Percentiles rank a stretch among this genome's conserved stretches.
These are phyloP conservation scores for Hydrochoerus hydrochaeris DNA, from an alignment of 2,113 vertebrate species.

Conservation along the genomic window DNA sequence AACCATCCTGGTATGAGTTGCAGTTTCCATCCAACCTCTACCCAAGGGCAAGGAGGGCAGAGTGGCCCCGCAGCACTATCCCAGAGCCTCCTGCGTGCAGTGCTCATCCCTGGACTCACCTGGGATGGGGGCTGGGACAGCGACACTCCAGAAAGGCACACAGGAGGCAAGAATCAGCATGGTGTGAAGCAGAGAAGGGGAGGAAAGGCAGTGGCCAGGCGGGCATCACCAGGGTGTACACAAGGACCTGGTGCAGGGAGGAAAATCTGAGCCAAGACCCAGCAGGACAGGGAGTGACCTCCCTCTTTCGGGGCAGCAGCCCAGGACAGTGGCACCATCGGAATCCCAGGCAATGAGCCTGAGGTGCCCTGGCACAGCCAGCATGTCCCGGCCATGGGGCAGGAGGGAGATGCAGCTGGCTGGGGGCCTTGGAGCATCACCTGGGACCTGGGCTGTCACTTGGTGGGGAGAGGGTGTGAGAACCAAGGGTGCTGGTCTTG, in stretches of 20 bases:
- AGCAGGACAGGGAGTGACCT: neutral
- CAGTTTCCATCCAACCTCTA: neutral
- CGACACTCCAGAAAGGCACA: neutral
- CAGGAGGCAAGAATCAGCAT: neutral
- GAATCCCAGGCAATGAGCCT: neutral
- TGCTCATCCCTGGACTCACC: neutral
- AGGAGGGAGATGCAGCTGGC: too few relatives aligned
- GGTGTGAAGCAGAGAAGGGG: neutral
- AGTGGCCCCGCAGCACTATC: neutral
- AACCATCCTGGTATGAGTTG: neutral
- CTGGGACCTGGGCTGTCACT: too few relatives aligned
- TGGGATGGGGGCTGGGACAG: neutral
- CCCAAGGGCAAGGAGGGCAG: neutral
- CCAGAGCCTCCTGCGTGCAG: neutral
- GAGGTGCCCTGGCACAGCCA: neutral
- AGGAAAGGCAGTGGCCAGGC: too few relatives aligned
- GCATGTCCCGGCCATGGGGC: neutral
- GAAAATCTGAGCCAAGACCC: neutral
- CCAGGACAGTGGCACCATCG: neutral
- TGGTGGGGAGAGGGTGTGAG: neutral
- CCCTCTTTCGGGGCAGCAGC: too few relatives aligned
- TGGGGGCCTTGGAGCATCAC: neutral
- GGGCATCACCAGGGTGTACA: too few relatives aligned
- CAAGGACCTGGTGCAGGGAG: neutral
- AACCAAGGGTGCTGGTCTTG: neutral